Conservation (phyloP, 2,113 vertebrate species). For the Bettongia penicillata region DNA sequence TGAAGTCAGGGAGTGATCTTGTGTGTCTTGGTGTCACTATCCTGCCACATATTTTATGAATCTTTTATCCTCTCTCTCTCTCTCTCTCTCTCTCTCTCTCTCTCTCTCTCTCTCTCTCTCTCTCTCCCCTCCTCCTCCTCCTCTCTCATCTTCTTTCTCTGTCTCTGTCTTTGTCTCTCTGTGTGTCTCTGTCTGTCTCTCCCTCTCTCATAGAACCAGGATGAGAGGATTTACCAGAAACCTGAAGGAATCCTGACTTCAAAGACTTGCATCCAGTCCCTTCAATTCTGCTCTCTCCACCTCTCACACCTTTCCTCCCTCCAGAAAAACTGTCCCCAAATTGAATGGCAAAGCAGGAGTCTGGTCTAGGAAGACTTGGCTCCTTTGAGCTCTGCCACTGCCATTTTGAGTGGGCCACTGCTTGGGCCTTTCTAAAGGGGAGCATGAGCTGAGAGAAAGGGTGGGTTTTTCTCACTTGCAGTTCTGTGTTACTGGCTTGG, state of each 20-base stretch:
- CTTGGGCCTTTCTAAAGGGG: not conserved
- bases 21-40: not conserved
- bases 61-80: not conserved
- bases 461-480: conserved; percentile 31
- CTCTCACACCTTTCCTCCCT: not conserved
- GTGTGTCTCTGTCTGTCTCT: not conserved
- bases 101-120: too few relatives aligned
- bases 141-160: too few relatives aligned
- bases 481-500: not conserved
- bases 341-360: not conserved
- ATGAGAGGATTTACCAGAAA: conserved; percentile 11
- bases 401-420: not conserved
- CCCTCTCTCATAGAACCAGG: conserved; percentile 1
- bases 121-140: too few relatives aligned
- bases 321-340: conserved; percentile 1
- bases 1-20: not conserved
- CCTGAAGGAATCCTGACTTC: conserved; percentile 24
- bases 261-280: not conserved
- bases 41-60: not conserved
- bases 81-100: not conserved
- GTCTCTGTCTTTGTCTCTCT: too few relatives aligned
- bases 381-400: not conserved
- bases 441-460: not conserved
- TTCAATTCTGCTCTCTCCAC: not conserved
- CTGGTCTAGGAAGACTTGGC: not conserved